Conservation (phyloP, 2,113 vertebrate species). For the Tor tambroides region DNA sequence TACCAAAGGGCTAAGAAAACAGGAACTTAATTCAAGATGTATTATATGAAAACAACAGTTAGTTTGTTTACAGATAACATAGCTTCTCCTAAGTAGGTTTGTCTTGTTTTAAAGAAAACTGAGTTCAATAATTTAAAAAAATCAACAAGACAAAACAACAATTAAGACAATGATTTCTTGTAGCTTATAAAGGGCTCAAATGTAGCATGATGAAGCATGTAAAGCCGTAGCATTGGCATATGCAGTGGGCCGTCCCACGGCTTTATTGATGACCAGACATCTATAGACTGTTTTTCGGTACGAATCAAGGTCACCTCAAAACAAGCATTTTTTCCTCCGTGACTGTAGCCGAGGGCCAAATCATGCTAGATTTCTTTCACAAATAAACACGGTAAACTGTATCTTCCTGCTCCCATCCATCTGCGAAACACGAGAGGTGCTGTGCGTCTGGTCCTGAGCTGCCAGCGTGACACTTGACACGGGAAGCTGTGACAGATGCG, state of each 20-base stretch:
- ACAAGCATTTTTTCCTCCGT: constrained; percentile 16
- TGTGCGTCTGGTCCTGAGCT: constrained; percentile 19
- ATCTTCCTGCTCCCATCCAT: constrained; percentile 35
- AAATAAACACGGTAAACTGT: constrained; percentile 9
- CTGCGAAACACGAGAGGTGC: neutral
- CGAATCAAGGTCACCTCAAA: constrained; percentile 50
- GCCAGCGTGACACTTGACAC: constrained; percentile 44
- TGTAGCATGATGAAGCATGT: constrained; percentile 44
- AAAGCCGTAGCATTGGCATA: constrained; percentile 29
- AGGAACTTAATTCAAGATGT: neutral
- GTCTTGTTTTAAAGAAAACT: neutral
- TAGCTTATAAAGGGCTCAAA: neutral
- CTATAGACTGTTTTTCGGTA: neutral
- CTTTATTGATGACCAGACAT: constrained; percentile 52
- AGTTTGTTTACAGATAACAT: neutral
- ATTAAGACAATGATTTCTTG: neutral
- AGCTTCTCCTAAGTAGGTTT: neutral
- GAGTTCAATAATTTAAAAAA: neutral
- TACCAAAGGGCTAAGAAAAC: neutral
- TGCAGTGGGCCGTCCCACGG: constrained; percentile 11
- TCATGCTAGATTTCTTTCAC: constrained; percentile 35
- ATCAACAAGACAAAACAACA: neutral
- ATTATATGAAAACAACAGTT: neutral
- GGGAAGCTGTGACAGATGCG: constrained; percentile 49
- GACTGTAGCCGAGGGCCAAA: constrained; percentile 28